Conservation (phyloP, 2,888 invertebrate genomes). For the Anticlea derivata region DNA sequence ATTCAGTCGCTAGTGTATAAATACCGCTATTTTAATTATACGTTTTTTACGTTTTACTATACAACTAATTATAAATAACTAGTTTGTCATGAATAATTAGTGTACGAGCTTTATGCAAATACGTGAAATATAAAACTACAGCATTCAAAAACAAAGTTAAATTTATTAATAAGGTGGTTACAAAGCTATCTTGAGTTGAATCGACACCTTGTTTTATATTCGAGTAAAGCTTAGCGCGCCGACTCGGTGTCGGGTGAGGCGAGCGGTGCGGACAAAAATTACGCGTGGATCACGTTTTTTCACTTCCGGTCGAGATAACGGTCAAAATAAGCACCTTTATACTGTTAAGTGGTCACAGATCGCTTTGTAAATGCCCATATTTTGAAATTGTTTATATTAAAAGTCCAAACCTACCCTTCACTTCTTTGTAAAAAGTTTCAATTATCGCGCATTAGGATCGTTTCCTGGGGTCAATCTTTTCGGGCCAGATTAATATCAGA, state of each 20-base stretch:
- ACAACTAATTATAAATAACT: constrained; percentile 25
- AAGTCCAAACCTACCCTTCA: constrained; percentile 42
- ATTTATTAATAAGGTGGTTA: constrained; percentile 68
- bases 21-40: constrained; percentile 20
- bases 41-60: constrained; percentile 22
- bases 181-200: constrained; percentile 70
- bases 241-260: constrained; percentile 43
- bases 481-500: constrained; percentile 60
- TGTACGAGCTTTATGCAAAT: constrained; percentile 45
- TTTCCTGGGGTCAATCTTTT: constrained; percentile 67
- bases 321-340: constrained; percentile 74
- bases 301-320: constrained; percentile 77
- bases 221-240: constrained; percentile 64
- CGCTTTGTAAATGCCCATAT: constrained; percentile 60
- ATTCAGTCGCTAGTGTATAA: constrained; percentile 18
- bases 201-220: constrained; percentile 76
- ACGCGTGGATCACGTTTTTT: constrained; percentile 70
- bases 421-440: constrained; percentile 57
- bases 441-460: constrained; percentile 68
- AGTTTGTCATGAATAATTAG: constrained; percentile 29
- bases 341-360: constrained; percentile 68
- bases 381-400: constrained; percentile 53
- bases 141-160: constrained; percentile 63
- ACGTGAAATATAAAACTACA: constrained; percentile 45
- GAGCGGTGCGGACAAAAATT: constrained; percentile 65